phyloP scores from a whole-genome alignment of 2,113 vertebrate genomes.

The Cervus canadensis region DNA sequence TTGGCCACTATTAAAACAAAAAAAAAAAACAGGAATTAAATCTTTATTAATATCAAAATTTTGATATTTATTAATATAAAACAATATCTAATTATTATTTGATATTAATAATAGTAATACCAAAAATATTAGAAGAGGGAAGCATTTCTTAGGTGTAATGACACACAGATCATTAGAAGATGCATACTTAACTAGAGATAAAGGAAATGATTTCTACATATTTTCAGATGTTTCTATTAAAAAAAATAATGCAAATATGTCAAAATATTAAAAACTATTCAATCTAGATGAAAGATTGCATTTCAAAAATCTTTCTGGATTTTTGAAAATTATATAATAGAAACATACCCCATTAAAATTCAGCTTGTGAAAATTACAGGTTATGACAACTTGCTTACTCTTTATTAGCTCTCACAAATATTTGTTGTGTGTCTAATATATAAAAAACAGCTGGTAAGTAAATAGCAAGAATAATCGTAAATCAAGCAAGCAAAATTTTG shows the following conservation, averaged over 20 bases:
- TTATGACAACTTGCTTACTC: background rate
- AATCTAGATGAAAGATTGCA: background rate
- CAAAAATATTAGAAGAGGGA: background rate
- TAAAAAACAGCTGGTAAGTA: background rate
- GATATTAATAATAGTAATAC: too few species aligned
- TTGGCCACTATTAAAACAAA: constrained; percentile 90
- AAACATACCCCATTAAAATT: background rate
- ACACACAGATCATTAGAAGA: background rate
- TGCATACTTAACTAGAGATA: background rate
- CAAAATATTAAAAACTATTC: constrained; percentile 30
- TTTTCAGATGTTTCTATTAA: background rate
- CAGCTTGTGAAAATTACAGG: background rate
- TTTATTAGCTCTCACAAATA: constrained; percentile 7
- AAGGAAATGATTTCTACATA: background rate
- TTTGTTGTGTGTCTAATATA: background rate
- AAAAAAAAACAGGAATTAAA: constrained; percentile 27
- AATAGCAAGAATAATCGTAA: background rate
- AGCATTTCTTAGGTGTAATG: background rate
- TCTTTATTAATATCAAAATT: background rate
- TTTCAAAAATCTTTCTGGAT: background rate
- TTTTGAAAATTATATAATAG: background rate
- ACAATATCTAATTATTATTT: too few species aligned
- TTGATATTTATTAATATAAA: too few species aligned
- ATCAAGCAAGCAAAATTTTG: background rate
- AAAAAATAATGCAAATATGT: background rate